Base-by-base conservation (phyloP, 2,113 vertebrate genomes). In the Zosterops borbonicus region DNA sequence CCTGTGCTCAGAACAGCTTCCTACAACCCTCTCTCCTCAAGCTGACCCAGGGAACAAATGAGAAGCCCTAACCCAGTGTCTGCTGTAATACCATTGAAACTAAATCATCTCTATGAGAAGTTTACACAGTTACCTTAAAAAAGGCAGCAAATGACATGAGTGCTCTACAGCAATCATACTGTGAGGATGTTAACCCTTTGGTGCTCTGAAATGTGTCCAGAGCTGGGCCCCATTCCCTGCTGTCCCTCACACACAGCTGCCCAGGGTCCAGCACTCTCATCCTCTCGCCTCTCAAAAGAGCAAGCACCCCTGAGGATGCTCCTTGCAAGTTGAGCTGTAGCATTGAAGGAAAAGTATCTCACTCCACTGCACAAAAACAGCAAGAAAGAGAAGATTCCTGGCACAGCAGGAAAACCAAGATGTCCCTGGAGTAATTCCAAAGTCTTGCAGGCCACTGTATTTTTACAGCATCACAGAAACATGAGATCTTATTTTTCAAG, bases 371-470 rank as follows among this genome's bases (percentile, higher is more conserved):
- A 74, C 41, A 64, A 67, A 83, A 62, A 74, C n/a, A 77, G 55
- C 28, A 52, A 77, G 52, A 80, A 53, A 80, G 37, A 83, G 42
- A 71, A 49, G 59, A 75, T 67, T 94, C 28, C 70, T 85, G 5
- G 2, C 41, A 29, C 59, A 60, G 75, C 63, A 78, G 71, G 77
- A 92, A 90, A 93, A 27, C 60, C 44, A 91, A 83, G 31, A 90
- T 46, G n/a, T 67, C 56, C 69, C 80, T 91, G 62, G 76, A 95
- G 56, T 56, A 52, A 86, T 92, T 92, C 92, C 87, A 92, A 80
- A 67, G 42, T 25, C 83, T 94, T 89, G 25, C 28, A 84, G 69
- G 49, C 55, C 0, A 2, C 87, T 86, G n/a, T 81, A 67, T 81
- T 94, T 95, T 84, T 78, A 84, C 55, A 87, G 22, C n/a, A 60